Percentiles rank a stretch among this genome's conserved stretches.
phyloP scores from a whole-genome alignment of 2,113 vertebrate genomes.

The Ptilorrhoa leucosticta region DNA sequence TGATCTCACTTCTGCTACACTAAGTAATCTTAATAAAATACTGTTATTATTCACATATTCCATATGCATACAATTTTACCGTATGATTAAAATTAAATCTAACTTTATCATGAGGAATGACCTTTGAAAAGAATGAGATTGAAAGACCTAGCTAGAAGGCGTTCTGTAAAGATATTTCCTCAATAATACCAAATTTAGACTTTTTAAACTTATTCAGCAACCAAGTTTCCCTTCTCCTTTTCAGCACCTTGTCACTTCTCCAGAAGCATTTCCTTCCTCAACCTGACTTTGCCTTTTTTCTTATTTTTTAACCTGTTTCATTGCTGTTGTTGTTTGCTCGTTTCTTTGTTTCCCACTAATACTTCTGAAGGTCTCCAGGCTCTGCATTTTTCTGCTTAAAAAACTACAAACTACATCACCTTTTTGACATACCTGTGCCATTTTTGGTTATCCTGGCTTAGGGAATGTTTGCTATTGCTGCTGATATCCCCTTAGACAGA shows the following conservation, averaged over 20 bases:
- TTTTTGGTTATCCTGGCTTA: not conserved
- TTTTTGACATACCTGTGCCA: not conserved
- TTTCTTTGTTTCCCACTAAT: not conserved
- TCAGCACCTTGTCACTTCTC: not conserved
- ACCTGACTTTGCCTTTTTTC: not conserved
- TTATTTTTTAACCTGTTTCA: not conserved
- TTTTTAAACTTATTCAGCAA: not conserved
- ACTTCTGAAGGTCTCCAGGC: not conserved
- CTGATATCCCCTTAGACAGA: not conserved
- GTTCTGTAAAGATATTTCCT: not conserved
- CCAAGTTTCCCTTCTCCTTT: not conserved
- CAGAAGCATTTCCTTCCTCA: not conserved
- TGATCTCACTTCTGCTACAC: not conserved
- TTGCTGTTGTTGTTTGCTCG: not conserved
- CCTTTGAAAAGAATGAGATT: constrained; percentile 7
- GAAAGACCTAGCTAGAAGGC: not conserved
- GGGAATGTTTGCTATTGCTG: not conserved
- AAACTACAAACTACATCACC: fast-evolving
- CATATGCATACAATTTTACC: not conserved
- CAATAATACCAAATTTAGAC: not conserved
- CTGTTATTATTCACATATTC: not conserved
- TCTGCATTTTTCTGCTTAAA: not conserved
- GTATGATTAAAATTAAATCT: constrained; percentile 35
- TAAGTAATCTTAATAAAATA: constrained; percentile 24
- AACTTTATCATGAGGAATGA: not conserved